phyloP scores from a whole-genome alignment of 2,113 vertebrate genomes.

The Gavialis gangeticus region DNA sequence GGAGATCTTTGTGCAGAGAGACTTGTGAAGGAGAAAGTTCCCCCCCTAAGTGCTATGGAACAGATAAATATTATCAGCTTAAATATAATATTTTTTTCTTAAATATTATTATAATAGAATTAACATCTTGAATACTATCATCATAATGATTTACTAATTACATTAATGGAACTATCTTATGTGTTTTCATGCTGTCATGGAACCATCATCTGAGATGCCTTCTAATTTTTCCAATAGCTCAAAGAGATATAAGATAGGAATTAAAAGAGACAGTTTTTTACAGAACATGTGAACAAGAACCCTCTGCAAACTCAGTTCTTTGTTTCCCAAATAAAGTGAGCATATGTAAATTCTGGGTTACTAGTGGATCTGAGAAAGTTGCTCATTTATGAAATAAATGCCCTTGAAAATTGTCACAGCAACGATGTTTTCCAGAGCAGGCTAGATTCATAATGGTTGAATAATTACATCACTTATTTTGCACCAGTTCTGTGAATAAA shows the following conservation, averaged over 20 bases:
- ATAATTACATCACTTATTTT: neutral
- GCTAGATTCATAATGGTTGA: neutral
- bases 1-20: neutral
- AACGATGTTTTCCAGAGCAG: neutral
- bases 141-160: neutral
- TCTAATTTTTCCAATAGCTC: neutral
- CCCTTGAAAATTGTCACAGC: neutral
- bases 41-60: too few species aligned
- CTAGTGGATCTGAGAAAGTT: neutral
- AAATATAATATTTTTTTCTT: too few species aligned
- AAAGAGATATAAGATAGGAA: neutral
- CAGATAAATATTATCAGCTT: too few species aligned
- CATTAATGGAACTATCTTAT: neutral
- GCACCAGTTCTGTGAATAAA: neutral
- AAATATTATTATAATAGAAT: too few species aligned
- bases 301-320: neutral
- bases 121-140: too few species aligned
- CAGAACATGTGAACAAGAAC: neutral
- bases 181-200: neutral
- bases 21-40: neutral
- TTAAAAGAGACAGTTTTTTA: neutral
- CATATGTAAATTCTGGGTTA: accelerated
- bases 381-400: neutral
- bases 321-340: neutral
- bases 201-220: neutral